Conservation (phyloP, 2,113 vertebrate species). For the Aspiorhynchus laticeps region DNA sequence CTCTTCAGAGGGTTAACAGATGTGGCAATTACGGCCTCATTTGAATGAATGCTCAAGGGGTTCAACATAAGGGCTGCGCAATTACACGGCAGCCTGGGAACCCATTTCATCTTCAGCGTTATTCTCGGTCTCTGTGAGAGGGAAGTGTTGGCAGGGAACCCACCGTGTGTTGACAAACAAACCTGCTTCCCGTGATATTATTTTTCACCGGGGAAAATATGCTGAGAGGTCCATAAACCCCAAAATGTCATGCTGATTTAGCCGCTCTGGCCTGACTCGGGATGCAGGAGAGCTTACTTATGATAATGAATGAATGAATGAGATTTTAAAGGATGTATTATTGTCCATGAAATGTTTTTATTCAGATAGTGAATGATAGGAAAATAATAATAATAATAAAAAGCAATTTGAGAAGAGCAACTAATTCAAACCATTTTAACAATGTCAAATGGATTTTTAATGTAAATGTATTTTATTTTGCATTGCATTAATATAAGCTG, state of each 20-base stretch:
- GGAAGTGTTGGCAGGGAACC: constrained; percentile 58
- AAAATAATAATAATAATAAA: no score
- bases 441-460: neutral
- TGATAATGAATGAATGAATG: neutral
- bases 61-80: constrained; percentile 80
- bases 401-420: neutral
- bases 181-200: constrained; percentile 19
- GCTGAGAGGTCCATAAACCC: neutral
- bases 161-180: constrained; percentile 62
- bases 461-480: neutral
- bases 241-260: neutral
- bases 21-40: constrained; percentile 86
- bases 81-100: constrained; percentile 79
- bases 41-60: constrained; percentile 80
- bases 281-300: neutral
- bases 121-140: constrained; percentile 61
- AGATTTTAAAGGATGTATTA: neutral
- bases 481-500: no score
- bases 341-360: neutral
- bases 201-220: neutral
- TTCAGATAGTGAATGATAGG: neutral
- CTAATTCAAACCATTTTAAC: neutral
- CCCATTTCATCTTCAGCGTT: constrained; percentile 56
- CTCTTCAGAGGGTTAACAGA: constrained; percentile 85
- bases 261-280: neutral